Evolutionary conservation across 2,888 invertebrate genomes (phyloP).

Genomic region (Ormyrus nitidulus): DNA sequence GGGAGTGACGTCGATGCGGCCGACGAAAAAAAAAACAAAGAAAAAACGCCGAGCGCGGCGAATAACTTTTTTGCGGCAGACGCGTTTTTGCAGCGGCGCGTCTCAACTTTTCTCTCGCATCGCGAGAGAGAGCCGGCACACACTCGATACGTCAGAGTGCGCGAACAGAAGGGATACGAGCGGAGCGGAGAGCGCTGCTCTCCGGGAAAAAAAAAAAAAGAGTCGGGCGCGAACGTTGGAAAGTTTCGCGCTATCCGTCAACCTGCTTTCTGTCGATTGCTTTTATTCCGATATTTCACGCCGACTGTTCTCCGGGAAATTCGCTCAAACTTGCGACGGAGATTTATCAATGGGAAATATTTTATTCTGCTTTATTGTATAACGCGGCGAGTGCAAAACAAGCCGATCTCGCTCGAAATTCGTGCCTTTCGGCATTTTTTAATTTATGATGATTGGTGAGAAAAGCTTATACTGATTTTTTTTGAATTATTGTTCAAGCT

Average conservation of each 20-base stretch:
- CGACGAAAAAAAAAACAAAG: too few relatives aligned
- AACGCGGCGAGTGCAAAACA: too few relatives aligned
- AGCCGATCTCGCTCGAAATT: too few relatives aligned
- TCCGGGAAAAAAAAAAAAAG: slow-evolving; percentile 23
- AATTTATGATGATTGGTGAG: too few relatives aligned
- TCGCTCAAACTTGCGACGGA: neutral
- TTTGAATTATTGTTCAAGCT: too few relatives aligned
- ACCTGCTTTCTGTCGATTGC: slow-evolving; percentile 3
- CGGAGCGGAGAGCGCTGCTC: neutral
- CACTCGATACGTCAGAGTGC: slow-evolving; percentile 33
- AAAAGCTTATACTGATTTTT: too few relatives aligned
- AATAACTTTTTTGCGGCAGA: neutral
- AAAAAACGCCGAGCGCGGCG: slow-evolving; percentile 11
- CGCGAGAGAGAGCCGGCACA: neutral
- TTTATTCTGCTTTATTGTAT: neutral
- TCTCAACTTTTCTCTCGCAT: slow-evolving; percentile 32
- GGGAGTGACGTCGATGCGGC: too few relatives aligned
- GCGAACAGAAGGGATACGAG: too few relatives aligned
- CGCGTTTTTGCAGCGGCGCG: neutral
- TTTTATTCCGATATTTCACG: neutral
- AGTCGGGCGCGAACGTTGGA: neutral
- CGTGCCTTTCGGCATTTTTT: too few relatives aligned
- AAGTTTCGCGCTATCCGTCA: slow-evolving; percentile 26
- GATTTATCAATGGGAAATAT: neutral
- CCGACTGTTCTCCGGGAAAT: slow-evolving; percentile 14